Conservation (phyloP, 2,113 vertebrate genomes). For the Sebastes schlegelii region DNA sequence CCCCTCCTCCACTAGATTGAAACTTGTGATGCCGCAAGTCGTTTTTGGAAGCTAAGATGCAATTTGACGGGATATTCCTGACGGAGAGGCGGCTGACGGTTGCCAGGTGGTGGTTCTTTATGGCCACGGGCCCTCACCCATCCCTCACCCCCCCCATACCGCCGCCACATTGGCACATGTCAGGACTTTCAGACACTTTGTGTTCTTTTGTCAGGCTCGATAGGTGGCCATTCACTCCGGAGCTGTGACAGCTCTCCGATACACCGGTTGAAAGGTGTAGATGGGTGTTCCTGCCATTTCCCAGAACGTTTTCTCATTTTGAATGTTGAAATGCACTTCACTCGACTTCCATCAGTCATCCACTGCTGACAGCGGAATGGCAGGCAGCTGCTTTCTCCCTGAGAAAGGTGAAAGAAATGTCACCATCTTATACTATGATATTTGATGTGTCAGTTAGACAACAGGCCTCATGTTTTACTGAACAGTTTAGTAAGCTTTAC, state of each 20-base stretch:
- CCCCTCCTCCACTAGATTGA: slow-evolving; percentile 27
- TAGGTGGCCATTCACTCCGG: slow-evolving; percentile 56
- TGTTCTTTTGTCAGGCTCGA: slow-evolving; percentile 69
- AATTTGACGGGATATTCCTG: slow-evolving; percentile 35
- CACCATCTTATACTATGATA: slow-evolving; percentile 31
- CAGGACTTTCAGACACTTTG: slow-evolving; percentile 60
- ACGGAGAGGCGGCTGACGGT: slow-evolving; percentile 26
- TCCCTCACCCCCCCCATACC: background rate
- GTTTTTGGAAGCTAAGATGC: slow-evolving; percentile 22
- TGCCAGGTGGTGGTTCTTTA: slow-evolving; percentile 45
- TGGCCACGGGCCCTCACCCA: slow-evolving; percentile 4
- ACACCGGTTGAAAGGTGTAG: slow-evolving; percentile 62
- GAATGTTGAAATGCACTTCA: slow-evolving; percentile 61
- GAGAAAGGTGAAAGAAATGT: slow-evolving; percentile 46
- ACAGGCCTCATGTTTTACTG: slow-evolving; percentile 23
- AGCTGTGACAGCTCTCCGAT: slow-evolving; percentile 67
- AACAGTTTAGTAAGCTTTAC: slow-evolving; percentile 1
- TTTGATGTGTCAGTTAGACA: slow-evolving; percentile 32
- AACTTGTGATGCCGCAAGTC: slow-evolving; percentile 13
- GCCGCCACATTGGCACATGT: slow-evolving; percentile 31
- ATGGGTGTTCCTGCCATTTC: slow-evolving; percentile 72
- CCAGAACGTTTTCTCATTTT: slow-evolving; percentile 59
- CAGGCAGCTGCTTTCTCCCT: slow-evolving; percentile 56
- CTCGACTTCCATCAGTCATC: slow-evolving; percentile 66
- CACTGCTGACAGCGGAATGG: slow-evolving; percentile 55